phyloP scores from a whole-genome alignment of 1,140 invertebrate genomes.

The Meloidogyne chitwoodi region DNA sequence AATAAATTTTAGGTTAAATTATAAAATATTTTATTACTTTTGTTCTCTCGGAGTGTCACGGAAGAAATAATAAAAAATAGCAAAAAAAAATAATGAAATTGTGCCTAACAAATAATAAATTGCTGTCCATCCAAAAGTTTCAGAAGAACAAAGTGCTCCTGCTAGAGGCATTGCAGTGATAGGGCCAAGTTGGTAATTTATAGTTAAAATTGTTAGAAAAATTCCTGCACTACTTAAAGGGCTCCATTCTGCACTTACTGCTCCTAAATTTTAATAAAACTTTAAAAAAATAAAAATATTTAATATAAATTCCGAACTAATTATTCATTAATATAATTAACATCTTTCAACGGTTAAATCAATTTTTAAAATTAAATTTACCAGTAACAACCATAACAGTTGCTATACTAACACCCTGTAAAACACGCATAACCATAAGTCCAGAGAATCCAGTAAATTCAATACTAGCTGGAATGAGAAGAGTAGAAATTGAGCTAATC shows the following conservation, averaged over 20 bases:
- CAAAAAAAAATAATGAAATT: conserved; percentile 21
- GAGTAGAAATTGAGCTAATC: conserved; percentile 48
- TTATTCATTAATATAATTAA: too few relatives aligned
- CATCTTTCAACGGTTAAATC: too few relatives aligned
- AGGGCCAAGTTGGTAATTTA: conserved; percentile 31
- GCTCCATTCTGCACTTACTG: conserved; percentile 47
- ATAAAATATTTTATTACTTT: neutral
- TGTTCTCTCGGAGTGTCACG: conserved; percentile 39
- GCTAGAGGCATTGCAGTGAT: conserved; percentile 48
- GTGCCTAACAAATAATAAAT: conserved; percentile 37
- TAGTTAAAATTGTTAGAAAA: neutral
- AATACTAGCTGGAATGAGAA: conserved; percentile 36
- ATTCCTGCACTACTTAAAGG: conserved; percentile 37
- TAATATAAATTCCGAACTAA: too few relatives aligned
- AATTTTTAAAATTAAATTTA: neutral
- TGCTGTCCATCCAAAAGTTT: conserved; percentile 35
- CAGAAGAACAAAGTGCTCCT: conserved; percentile 35
- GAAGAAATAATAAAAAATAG: conserved; percentile 39
- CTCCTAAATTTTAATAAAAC: conserved; percentile 28
- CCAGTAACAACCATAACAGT: conserved; percentile 46
- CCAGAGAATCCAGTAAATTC: conserved; percentile 29
- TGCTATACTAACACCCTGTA: conserved; percentile 51
- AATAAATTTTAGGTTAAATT: neutral
- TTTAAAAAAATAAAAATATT: too few relatives aligned
- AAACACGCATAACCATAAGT: conserved; percentile 38